Percentiles rank a stretch among this genome's conserved stretches.
These are phyloP conservation scores for Phymatocera aterrima DNA, from an alignment of 2,888 invertebrate species.

Conservation along the genomic window DNA sequence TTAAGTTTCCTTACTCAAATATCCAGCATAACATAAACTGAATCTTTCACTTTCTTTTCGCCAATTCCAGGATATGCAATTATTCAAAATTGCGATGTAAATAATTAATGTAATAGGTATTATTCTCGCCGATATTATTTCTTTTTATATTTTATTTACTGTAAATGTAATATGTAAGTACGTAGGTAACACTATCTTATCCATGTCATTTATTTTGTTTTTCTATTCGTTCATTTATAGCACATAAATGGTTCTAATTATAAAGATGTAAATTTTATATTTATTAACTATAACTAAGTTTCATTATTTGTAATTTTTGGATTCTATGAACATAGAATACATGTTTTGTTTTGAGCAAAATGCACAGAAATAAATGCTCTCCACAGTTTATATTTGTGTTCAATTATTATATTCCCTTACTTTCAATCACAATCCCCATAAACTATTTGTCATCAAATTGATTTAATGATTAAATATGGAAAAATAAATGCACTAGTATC, in stretches of 20 bases:
- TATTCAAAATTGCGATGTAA: not conserved
- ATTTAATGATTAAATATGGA: conserved; percentile 16
- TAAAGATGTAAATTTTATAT: conserved; percentile 21
- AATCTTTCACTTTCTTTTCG: not conserved
- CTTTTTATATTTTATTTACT: not conserved
- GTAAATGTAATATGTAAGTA: conserved; percentile 13
- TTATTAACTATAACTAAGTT: conserved; percentile 14
- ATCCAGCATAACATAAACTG: not conserved
- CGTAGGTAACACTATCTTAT: conserved; percentile 29
- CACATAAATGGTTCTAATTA: conserved; percentile 24
- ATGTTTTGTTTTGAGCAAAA: conserved; percentile 26
- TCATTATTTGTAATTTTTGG: not conserved
- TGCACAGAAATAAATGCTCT: conserved; percentile 37
- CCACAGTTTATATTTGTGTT: conserved; percentile 11
- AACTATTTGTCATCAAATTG: not conserved
- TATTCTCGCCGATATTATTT: not conserved
- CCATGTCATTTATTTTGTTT: conserved; percentile 26
- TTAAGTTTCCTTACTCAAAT: not conserved
- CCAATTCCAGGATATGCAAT: not conserved
- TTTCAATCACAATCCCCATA: not conserved
- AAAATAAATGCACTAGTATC: too few relatives aligned
- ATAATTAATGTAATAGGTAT: not conserved
- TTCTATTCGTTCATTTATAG: not conserved
- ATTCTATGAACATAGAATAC: not conserved
- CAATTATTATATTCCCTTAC: not conserved